These are phyloP conservation scores for Melitaea cinxia DNA, from an alignment of 1,140 invertebrate genomes.

Conservation along the genomic window DNA sequence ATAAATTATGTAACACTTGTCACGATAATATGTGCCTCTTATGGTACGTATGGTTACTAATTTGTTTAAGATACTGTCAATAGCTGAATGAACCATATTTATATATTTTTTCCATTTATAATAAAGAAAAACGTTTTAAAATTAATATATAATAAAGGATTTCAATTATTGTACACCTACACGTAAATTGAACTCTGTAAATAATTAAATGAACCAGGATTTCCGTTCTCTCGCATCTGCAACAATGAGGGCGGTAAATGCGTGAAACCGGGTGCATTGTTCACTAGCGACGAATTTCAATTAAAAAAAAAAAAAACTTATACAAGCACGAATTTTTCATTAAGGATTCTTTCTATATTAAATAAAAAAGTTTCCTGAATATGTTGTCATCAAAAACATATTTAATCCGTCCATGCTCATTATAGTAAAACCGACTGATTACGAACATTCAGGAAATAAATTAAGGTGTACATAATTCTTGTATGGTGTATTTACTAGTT, in stretches of 20 bases:
- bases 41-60: no score
- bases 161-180: constrained; percentile 30
- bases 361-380: neutral
- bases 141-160: no score
- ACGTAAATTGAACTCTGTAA: constrained; percentile 48
- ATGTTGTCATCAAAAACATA: neutral
- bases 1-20: no score
- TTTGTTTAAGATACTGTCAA: no score
- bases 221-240: constrained; percentile 47
- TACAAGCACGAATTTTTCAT: constrained; percentile 18
- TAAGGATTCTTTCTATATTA: constrained; percentile 1
- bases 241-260: constrained; percentile 25
- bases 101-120: no score
- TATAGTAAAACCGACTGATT: no score
- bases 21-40: no score
- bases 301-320: constrained; percentile 4
- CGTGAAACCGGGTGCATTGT: constrained; percentile 31
- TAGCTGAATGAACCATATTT: no score
- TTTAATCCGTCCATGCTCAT: no score
- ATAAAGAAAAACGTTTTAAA: no score
- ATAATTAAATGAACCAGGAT: constrained; percentile 63
- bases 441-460: neutral
- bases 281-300: constrained; percentile 17
- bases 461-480: neutral
- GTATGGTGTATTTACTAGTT: neutral